These are phyloP conservation scores for Drosophila lutescens DNA, from an alignment of 2,888 invertebrate genomes.

Conservation along the genomic window DNA sequence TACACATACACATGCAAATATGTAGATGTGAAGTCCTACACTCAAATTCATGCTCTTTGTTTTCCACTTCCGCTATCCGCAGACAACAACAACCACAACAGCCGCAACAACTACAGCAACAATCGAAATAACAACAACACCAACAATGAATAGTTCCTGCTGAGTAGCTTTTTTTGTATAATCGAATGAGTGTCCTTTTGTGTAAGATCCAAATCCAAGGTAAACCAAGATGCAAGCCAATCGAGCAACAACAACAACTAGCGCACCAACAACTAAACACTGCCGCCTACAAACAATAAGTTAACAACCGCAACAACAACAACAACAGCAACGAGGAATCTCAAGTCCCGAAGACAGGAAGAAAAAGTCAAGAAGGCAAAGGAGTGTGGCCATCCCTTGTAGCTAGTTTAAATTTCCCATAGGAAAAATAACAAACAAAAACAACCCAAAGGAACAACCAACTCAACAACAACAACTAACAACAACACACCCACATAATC, in stretches of 20 bases:
- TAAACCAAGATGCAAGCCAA: constrained; percentile 45
- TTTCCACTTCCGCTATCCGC: constrained; percentile 57
- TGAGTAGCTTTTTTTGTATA: constrained; percentile 62
- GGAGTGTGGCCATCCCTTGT: constrained; percentile 21
- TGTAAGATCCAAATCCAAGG: constrained; percentile 23
- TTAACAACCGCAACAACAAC: constrained; percentile 36
- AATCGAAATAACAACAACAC: constrained; percentile 46
- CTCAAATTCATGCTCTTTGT: constrained; percentile 67
- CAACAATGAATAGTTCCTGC: constrained; percentile 75
- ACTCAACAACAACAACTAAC: background rate
- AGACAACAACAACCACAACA: constrained; percentile 50
- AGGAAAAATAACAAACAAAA: constrained; percentile 9
- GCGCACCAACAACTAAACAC: constrained; percentile 45
- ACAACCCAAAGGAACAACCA: constrained; percentile 4
- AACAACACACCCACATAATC: background rate
- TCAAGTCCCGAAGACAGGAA: constrained; percentile 7
- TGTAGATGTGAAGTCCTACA: constrained; percentile 9
- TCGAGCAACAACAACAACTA: constrained; percentile 26
- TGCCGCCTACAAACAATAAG: constrained; percentile 62
- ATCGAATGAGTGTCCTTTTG: constrained; percentile 31
- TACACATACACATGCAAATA: background rate
- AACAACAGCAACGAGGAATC: constrained; percentile 18
- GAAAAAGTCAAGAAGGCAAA: constrained; percentile 9
- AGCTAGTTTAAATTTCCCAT: constrained; percentile 52
- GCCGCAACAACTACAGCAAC: constrained; percentile 45